These are phyloP conservation scores for Eudemis profundana DNA, from an alignment of 2,888 invertebrate species.

Conservation along the genomic window DNA sequence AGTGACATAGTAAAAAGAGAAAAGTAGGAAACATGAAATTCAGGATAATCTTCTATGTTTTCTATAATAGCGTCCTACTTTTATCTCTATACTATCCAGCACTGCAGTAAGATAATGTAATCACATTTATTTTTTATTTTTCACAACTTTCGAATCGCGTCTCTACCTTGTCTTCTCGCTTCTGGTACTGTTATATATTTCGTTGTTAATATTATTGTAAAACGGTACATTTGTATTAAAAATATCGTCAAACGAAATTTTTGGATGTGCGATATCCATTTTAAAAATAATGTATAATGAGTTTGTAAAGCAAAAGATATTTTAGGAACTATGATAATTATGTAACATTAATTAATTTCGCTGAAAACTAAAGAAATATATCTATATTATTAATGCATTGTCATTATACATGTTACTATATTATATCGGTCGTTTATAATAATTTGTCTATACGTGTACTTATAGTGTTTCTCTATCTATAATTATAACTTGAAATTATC, in stretches of 20 bases:
- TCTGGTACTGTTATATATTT: conserved; percentile 39
- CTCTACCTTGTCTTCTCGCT: conserved; percentile 33
- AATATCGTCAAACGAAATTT: conserved; percentile 28
- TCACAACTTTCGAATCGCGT: conserved; percentile 29
- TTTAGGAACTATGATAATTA: conserved; percentile 40
- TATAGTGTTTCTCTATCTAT: conserved; percentile 51
- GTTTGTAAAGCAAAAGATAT: conserved; percentile 45
- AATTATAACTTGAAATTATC: conserved; percentile 45
- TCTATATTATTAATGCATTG: conserved; percentile 36
- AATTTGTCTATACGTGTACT: conserved; percentile 52
- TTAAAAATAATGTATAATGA: conserved; percentile 31
- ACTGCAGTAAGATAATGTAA: conserved; percentile 26
- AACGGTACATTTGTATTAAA: conserved; percentile 37
- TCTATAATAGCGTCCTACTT: neutral
- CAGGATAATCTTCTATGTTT: neutral
- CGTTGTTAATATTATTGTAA: conserved; percentile 41
- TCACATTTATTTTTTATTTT: conserved; percentile 45
- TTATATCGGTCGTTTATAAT: conserved; percentile 44
- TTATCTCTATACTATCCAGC: conserved; percentile 11
- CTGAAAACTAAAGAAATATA: conserved; percentile 43
- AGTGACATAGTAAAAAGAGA: conserved; percentile 17
- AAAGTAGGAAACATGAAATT: conserved; percentile 2
- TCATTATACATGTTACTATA: conserved; percentile 31
- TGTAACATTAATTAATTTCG: conserved; percentile 41
- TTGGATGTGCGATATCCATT: conserved; percentile 31